Percentiles rank a stretch among this genome's conserved stretches.
Evolutionary conservation across 2,113 vertebrate genomes (phyloP).

Genomic region (Cathartes aura): DNA sequence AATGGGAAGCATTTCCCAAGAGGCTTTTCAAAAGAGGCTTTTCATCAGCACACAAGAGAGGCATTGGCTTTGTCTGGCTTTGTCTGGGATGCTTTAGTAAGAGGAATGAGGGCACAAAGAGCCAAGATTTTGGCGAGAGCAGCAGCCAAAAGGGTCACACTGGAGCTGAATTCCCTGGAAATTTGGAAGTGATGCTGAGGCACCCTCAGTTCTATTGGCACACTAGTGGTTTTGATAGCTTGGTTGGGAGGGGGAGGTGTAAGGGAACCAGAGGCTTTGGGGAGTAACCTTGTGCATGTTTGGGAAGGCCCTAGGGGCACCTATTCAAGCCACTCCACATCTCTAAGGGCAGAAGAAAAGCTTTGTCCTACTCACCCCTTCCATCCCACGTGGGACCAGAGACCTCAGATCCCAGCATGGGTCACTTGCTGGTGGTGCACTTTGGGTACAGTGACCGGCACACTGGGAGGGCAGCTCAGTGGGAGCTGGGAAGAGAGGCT

Average conservation of each 20-base stretch:
- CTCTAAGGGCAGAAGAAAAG: not conserved
- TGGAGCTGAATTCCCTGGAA: not conserved
- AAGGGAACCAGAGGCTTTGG: not conserved
- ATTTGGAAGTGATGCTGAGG: not conserved
- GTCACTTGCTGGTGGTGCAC: not conserved
- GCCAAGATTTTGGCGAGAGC: not conserved
- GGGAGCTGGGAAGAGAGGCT: not conserved
- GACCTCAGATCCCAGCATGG: not conserved
- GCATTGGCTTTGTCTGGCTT: constrained; percentile 4
- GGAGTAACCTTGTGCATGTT: not conserved
- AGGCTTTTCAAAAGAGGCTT: constrained; percentile 24
- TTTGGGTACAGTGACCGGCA: not conserved
- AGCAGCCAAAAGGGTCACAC: not conserved
- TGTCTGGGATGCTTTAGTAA: not conserved
- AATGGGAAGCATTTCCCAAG: constrained; percentile 32
- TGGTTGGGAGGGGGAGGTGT: not conserved
- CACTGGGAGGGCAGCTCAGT: not conserved
- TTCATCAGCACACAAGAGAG: constrained; percentile 26
- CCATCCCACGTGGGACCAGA: not conserved
- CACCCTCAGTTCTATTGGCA: not conserved
- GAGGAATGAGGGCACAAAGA: not conserved
- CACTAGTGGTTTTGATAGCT: not conserved
- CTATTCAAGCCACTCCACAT: not conserved
- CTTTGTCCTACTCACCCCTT: not conserved
- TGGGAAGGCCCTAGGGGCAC: not conserved